Percentiles rank a stretch among this genome's conserved stretches.
These are phyloP conservation scores for Coreius guichenoti DNA, from an alignment of 2,797 vertebrate genomes.

Conservation along the genomic window DNA sequence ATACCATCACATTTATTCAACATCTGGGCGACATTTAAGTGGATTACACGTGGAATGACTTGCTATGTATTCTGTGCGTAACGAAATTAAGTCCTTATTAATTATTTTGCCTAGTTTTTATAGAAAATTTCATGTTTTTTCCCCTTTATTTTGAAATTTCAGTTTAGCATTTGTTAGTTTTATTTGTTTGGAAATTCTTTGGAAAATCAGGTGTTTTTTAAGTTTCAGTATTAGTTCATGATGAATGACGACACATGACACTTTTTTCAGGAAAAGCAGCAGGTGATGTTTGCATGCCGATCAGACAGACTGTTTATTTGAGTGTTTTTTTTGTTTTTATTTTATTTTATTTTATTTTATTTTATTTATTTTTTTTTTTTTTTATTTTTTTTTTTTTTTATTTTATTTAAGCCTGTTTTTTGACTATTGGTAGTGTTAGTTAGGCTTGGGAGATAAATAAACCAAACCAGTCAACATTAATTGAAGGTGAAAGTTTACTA, in stretches of 20 bases:
- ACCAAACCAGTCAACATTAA: background rate
- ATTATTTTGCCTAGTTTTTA: background rate
- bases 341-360: background rate
- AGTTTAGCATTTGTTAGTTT: background rate
- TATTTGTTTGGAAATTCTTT: background rate
- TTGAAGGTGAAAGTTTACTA: background rate
- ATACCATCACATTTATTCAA: background rate
- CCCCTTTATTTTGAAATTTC: background rate
- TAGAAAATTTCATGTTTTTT: no score
- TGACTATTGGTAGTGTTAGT: background rate
- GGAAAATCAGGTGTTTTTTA: background rate
- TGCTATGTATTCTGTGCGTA: background rate
- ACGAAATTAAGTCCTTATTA: background rate
- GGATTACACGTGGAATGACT: background rate
- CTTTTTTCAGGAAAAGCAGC: background rate
- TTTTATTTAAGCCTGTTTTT: background rate
- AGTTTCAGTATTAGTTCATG: background rate
- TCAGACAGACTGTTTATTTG: background rate
- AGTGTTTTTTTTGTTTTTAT: no score
- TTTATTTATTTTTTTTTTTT: background rate
- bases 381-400: background rate
- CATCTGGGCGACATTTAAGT: constrained; percentile 2
- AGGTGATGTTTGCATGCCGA: background rate
- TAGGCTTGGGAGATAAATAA: background rate
- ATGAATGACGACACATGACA: background rate